Percentiles rank a stretch among this genome's conserved stretches.
phyloP scores from a whole-genome alignment of 2,888 invertebrate species.

The Hipparchia semele region DNA sequence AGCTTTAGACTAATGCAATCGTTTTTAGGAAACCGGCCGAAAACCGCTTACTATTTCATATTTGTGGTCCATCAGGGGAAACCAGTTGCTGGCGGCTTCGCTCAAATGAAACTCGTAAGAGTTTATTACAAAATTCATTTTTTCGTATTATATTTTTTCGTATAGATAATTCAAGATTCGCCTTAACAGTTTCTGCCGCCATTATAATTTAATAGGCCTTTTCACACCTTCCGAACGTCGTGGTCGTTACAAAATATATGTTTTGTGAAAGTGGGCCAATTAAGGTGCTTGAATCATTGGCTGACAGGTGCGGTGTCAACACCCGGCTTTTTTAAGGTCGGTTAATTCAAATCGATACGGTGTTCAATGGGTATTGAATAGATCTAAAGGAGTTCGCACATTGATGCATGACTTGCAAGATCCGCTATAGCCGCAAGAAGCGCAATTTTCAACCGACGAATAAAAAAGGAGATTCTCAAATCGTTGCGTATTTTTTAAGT shows the following conservation, averaged over 20 bases:
- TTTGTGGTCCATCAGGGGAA: too few species aligned
- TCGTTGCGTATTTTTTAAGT: too few species aligned
- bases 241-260: constrained; percentile 32
- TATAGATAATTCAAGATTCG: neutral
- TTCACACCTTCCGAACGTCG: constrained; percentile 29
- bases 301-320: constrained; percentile 33
- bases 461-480: too few species aligned
- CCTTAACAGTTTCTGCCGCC: constrained; percentile 7
- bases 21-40: too few species aligned
- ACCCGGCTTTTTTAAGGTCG: constrained; percentile 19
- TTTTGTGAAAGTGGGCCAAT: constrained; percentile 33
- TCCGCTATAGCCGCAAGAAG: neutral
- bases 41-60: too few species aligned
- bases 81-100: too few species aligned
- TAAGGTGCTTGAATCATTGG: constrained; percentile 13
- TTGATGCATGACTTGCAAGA: neutral
- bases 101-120: too few species aligned
- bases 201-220: constrained; percentile 27
- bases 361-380: constrained; percentile 3
- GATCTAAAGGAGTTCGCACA: neutral
- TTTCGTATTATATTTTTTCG: too few species aligned
- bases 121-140: too few species aligned
- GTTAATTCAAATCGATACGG: constrained; percentile 14
- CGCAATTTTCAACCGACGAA: neutral
- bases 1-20: too few species aligned